Base-by-base conservation (phyloP, 2,113 vertebrate species). In the Takifugu bimaculatus region DNA sequence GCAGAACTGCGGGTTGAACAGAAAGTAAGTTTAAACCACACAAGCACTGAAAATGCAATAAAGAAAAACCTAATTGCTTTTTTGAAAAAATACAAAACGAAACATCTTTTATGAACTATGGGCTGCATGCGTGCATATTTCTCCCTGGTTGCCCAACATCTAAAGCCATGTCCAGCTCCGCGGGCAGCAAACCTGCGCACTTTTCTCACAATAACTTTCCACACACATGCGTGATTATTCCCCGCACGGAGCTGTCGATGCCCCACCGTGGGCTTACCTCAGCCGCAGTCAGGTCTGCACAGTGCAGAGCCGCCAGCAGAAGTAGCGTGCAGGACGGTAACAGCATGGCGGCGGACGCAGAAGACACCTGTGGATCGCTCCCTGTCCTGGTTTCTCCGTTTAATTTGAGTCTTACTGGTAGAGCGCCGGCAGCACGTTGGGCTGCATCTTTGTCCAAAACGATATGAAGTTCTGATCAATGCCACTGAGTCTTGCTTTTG, bases 371-470 rank as follows among this genome's bases (percentile, higher is more conserved):
- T 57, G 10, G 45, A 2, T 42, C 63, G 63, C 60, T 61, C 62
- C 59, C 65, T 12, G 50, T 72, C 28, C 50, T 57, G 49, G 60
- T 50, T 62, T 53, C 64, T 71, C 70, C 13, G 56, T 15, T 59
- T n/a, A 52, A 68, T 48, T 61, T 13, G 15, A n/a, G 4, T 28
- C 1, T 82, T 80, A 87, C 79, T 50, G 35, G 48, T 74, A 59
- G 86, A 88, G 83, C 74, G 43, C 70, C 25, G 63, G 53, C 82
- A 52, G 60, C 69, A 78, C 79, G 82, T 83, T 87, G 59, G 68
- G 75, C 83, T 78, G 83, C 88, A 92, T 91, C 86, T 91, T 91
- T 84, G 83, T 88, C 79, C 78, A 68, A 75, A 63, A 77, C 80
- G 88, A 80, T 90, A 61, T 92, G 91, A 87, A 68, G 53, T 58